Evolutionary conservation across 2,888 invertebrate genomes (phyloP), one percentile per base, ranked within the genome.

Genomic region (Lordiphosa andalusiaca): DNA sequence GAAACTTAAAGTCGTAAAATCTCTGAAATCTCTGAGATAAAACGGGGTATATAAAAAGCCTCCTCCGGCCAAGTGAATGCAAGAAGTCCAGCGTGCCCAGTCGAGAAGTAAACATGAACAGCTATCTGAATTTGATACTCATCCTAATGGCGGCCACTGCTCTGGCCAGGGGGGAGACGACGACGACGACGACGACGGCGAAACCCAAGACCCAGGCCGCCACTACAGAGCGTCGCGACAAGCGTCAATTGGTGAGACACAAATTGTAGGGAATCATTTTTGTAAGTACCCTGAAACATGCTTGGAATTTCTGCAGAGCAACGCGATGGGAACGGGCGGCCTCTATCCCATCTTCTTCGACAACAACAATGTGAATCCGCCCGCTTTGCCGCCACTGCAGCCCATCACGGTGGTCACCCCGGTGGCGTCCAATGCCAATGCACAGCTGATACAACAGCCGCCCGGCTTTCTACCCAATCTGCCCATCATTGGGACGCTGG

Each of bases 401-500:
- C 85, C 78, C 4, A 58, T 84, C n/a, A 53, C 72, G 0, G 69
- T 77, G 21, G 82, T 76, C 36, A 58, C 76, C 0, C 84, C 77
- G 3, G 76, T 71, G 23, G 63, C 60, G 23, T 40, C 42, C 53
- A 46, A 42, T 21, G 66, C 66, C 19, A 66, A 67, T 52, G 47
- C 66, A 44, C 81, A 69, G 33, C 63, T 48, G 2, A 44, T 12
- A 16, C 41, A 53, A 39, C 76, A 68, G 19, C 38, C 53, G n/a
- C 61, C 64, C 2, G 70, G 74, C 2, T 67, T 73, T 51, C 23
- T 85, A 40, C 84, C 85, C 1, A 50, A 61, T 37, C 40, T 85
- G 41, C 86, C 86, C 16, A 60, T 86, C 39, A 60, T 87, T 9
- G 86, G 86, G 3, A 74, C 86, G 3, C 58, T 85, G 44, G 40